Conservation (phyloP, 2,888 invertebrate genomes). For the Shargacucullia verbasci region DNA sequence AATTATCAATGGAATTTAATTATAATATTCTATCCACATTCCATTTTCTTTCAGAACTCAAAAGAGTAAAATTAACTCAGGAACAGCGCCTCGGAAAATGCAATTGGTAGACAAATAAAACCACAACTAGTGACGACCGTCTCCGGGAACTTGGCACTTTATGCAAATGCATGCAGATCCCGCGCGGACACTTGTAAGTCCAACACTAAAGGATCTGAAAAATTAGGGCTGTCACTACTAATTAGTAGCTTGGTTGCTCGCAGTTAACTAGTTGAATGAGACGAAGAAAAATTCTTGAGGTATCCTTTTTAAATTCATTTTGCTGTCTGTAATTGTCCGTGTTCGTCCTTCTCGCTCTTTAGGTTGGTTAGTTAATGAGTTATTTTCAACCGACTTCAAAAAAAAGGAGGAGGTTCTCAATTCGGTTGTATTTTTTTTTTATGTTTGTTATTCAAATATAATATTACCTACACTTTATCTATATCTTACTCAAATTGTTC, state of each 20-base stretch:
- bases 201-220: constrained; percentile 50
- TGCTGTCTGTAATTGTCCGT: constrained; percentile 1
- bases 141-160: constrained; percentile 66
- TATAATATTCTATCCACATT: neutral
- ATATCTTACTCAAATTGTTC: no score
- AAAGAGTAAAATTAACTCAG: constrained; percentile 49
- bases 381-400: no score
- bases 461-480: no score
- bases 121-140: constrained; percentile 56
- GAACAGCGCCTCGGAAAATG: constrained; percentile 29
- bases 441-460: no score
- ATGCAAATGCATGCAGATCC: constrained; percentile 81
- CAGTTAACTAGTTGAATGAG: constrained; percentile 40
- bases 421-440: no score
- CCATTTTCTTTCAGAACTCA: constrained; percentile 16
- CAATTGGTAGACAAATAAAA: constrained; percentile 55
- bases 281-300: constrained; percentile 30
- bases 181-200: constrained; percentile 64
- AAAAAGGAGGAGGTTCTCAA: no score
- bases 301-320: constrained; percentile 12
- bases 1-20: no score
- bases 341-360: no score
- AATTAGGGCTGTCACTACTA: constrained; percentile 55
- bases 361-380: no score
- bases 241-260: constrained; percentile 35